Evolutionary conservation across 2,113 vertebrate species (phyloP).

Genomic region (Odontophorus gujanensis): DNA sequence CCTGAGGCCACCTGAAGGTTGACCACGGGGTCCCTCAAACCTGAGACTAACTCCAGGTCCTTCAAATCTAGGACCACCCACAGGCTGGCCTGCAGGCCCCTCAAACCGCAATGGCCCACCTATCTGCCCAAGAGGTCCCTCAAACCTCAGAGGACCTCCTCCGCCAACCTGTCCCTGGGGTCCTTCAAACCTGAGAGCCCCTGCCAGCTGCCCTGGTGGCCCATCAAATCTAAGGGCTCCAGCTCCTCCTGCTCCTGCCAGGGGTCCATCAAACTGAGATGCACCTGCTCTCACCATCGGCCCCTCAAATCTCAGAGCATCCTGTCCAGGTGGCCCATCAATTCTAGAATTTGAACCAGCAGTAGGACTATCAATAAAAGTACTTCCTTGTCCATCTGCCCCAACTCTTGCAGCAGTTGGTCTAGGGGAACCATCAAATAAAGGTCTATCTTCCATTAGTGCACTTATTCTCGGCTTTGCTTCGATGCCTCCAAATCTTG

Average conservation of each 20-base stretch:
- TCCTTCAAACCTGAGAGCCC: conserved; percentile 80
- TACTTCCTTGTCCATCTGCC: conserved; percentile 75
- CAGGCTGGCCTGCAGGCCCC: conserved; percentile 79
- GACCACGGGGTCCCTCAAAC: conserved; percentile 85
- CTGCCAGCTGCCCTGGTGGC: conserved; percentile 77
- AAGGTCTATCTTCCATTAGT: conserved; percentile 81
- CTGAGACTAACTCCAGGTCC: conserved; percentile 80
- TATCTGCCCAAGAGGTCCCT: conserved; percentile 81
- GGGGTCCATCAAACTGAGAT: conserved; percentile 82
- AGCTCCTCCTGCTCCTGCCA: conserved; percentile 79
- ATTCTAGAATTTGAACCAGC: conserved; percentile 80
- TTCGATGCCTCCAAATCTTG: conserved; percentile 83
- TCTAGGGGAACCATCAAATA: conserved; percentile 79
- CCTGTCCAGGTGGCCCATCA: conserved; percentile 79
- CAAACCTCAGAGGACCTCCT: conserved; percentile 82
- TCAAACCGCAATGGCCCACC: conserved; percentile 84
- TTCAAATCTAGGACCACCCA: conserved; percentile 83
- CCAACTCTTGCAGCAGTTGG: conserved; percentile 77
- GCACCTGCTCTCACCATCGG: conserved; percentile 75
- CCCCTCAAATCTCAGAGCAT: conserved; percentile 84
- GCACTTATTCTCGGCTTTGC: conserved; percentile 83
- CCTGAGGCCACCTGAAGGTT: conserved; percentile 82
- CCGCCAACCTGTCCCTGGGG: conserved; percentile 73
- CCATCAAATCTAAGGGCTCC: conserved; percentile 85
- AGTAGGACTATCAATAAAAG: conserved; percentile 81